Base-by-base conservation (phyloP, 2,113 vertebrate species). In the Cyprinus carpio region DNA sequence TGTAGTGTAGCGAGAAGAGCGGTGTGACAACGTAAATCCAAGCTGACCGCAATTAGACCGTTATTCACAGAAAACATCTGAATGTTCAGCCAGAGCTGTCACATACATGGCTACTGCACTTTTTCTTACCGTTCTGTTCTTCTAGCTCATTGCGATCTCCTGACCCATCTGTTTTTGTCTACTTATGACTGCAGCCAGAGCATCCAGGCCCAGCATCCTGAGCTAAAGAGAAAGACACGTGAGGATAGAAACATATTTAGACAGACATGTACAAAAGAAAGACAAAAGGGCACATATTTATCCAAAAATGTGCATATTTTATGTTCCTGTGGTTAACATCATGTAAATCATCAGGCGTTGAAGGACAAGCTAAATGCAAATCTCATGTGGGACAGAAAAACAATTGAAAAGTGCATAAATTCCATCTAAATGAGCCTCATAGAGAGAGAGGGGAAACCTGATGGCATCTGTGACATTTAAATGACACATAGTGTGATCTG, bases 141-240 rank as follows among this genome's bases (percentile, higher is more conserved):
- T 98, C 97, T 91, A 99, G 93, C 84, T 99, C 98, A 2, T 98
- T 99, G 83, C 97, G 58, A 99, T 99, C 72, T 99, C 97, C 89
- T 95, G 96, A 20, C 98, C 98, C 98, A 99, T 99, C 56, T 96
- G 96, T 87, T 99, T 99, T 87, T 99, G 98, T 58, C 97, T 90
- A 87, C 95, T 95, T 89, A 99, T 96, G 91, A 99, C 96, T 0
- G 95, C 95, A 64, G 96, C 95, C 4, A 99, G 95, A 23, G 96
- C 97, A 49, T 98, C 97, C 0, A 99, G 94, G 40, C 98, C n/a
- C 98, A 62, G 96, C 96, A n/a, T 99, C 98, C 93, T 99, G 98
- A 65, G 94, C 98, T 99, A 92, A 62, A 90, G 71, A 87, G 74
- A 49, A 82, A 88, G 87, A 25, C 51, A 46, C 25, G 6, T 23